These are phyloP conservation scores for Hydraecia micacea DNA, from an alignment of 2,888 invertebrate genomes.

Conservation along the genomic window DNA sequence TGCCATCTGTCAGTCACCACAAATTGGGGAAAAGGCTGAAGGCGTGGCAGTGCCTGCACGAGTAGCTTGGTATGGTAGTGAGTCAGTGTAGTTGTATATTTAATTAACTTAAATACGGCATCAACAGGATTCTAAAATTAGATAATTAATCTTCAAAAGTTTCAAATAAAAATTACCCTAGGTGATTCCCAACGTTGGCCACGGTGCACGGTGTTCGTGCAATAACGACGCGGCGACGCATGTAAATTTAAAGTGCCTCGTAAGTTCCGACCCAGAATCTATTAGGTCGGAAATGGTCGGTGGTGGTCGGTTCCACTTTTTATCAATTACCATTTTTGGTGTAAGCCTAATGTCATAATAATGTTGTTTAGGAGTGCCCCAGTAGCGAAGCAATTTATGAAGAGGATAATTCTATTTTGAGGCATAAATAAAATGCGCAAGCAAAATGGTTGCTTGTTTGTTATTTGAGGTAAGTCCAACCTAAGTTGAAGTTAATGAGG, in stretches of 20 bases:
- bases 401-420: conserved; percentile 28
- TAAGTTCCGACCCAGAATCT: conserved; percentile 68
- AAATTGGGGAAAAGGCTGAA: background rate
- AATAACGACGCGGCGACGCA: conserved; percentile 58
- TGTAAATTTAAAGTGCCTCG: conserved; percentile 71
- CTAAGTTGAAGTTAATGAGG: conserved; percentile 24
- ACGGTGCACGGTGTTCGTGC: conserved; percentile 1
- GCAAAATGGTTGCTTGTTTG: conserved; percentile 10
- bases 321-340: conserved; percentile 70
- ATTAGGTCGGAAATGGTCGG: conserved; percentile 64
- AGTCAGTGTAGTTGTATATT: background rate
- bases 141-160: background rate
- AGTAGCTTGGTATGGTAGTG: background rate
- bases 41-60: background rate
- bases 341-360: conserved; percentile 62
- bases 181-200: conserved; percentile 19
- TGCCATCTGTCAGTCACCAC: background rate
- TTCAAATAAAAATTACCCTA: background rate
- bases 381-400: conserved; percentile 39
- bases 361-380: conserved; percentile 36
- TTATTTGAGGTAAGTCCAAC: conserved; percentile 24
- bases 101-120: background rate
- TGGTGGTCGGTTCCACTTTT: conserved; percentile 63
- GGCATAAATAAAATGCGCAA: conserved; percentile 21
- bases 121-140: background rate